phyloP scores from a whole-genome alignment of 2,888 invertebrate genomes.

The Autographa gamma region DNA sequence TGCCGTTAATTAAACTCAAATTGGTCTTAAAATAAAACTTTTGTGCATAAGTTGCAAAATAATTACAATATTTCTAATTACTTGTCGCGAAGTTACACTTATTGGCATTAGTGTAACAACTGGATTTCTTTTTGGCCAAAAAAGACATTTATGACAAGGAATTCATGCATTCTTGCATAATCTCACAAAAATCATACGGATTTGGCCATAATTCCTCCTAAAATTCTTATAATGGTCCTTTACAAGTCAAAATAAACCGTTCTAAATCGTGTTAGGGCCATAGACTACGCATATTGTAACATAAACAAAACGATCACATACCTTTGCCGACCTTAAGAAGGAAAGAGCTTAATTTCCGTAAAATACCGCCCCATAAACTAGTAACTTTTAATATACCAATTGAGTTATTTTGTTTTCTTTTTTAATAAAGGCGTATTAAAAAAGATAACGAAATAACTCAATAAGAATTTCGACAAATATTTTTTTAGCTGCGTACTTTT shows the following conservation, averaged over 20 bases:
- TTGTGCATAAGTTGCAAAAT: not conserved
- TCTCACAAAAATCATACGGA: not conserved
- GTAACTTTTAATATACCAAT: too few relatives aligned
- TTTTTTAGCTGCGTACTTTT: too few relatives aligned
- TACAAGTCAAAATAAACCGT: not conserved
- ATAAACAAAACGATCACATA: not conserved
- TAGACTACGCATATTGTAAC: not conserved
- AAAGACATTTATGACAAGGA: not conserved
- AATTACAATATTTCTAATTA: not conserved
- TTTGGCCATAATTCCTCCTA: not conserved
- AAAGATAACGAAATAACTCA: too few relatives aligned
- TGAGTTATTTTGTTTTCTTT: too few relatives aligned
- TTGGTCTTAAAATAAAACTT: not conserved
- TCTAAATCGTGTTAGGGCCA: not conserved
- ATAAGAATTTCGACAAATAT: too few relatives aligned
- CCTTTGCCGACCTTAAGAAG: not conserved
- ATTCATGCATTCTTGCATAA: not conserved
- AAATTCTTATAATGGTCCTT: not conserved
- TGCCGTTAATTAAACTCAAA: not conserved
- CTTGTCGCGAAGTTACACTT: not conserved
- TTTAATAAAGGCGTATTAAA: too few relatives aligned
- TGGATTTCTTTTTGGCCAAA: not conserved
- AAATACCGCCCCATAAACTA: not conserved
- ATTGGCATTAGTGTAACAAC: too few relatives aligned
- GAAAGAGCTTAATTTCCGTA: conserved; percentile 10